phyloP scores from a whole-genome alignment of 2,888 invertebrate species.

The Hirudinaria manillensis region DNA sequence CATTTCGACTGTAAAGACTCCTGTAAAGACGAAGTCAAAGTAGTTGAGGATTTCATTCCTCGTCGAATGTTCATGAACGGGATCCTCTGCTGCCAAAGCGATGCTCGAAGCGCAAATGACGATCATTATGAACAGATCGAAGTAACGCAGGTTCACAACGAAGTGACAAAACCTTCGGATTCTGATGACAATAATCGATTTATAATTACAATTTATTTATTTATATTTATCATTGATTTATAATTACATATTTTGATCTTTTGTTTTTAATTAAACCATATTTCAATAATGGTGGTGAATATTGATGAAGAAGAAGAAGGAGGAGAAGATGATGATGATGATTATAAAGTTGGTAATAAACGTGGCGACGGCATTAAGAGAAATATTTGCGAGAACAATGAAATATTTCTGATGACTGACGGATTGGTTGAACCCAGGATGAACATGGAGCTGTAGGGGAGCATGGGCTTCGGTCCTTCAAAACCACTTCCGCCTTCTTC shows the following conservation, averaged over 20 bases:
- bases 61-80: slow-evolving; percentile 74
- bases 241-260: neutral
- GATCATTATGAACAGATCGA: slow-evolving; percentile 99
- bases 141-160: slow-evolving; percentile 97
- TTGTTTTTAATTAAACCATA: slow-evolving; percentile 17
- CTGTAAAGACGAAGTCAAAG: slow-evolving; percentile 99
- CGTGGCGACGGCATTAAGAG: no score
- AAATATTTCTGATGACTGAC: slow-evolving; percentile 62
- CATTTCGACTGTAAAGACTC: slow-evolving; percentile 99
- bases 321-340: slow-evolving; percentile 44
- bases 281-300: slow-evolving; percentile 34
- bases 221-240: neutral
- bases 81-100: slow-evolving; percentile 98
- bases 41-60: slow-evolving; percentile 87
- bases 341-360: slow-evolving; percentile 45
- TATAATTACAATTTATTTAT: neutral
- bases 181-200: slow-evolving; percentile 60
- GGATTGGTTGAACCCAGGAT: slow-evolving; percentile 97
- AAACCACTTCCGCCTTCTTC: slow-evolving; percentile 18
- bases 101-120: slow-evolving; percentile 98
- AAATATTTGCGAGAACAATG: neutral
- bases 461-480: slow-evolving; percentile 84
- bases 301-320: slow-evolving; percentile 41
- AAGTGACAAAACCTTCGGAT: slow-evolving; percentile 95
- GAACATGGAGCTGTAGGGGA: slow-evolving; percentile 99